Evolutionary conservation across 2,113 vertebrate species (phyloP).

Genomic region (Pygoscelis adeliae): DNA sequence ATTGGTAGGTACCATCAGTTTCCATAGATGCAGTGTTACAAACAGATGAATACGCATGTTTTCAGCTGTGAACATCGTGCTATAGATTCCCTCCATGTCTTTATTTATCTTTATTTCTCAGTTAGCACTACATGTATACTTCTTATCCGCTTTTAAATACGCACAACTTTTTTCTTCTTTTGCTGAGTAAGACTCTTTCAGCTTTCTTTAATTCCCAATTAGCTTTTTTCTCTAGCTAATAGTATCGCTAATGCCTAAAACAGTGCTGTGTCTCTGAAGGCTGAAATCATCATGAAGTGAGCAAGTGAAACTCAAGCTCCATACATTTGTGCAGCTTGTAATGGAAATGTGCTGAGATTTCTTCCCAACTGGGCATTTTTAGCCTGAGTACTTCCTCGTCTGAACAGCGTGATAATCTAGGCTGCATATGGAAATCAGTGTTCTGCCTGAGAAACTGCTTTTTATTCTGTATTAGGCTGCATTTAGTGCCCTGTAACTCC

Average conservation of each 20-base stretch:
- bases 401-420: background rate
- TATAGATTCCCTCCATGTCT: background rate
- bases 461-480: background rate
- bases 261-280: background rate
- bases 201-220: background rate
- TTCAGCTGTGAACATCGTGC: background rate
- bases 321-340: background rate
- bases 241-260: background rate
- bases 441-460: background rate
- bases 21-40: background rate
- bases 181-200: background rate
- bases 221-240: background rate
- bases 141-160: background rate
- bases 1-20: background rate
- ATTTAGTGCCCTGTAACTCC: background rate
- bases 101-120: background rate
- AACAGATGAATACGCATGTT: background rate
- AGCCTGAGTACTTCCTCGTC: background rate
- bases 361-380: background rate
- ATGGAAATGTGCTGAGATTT: background rate
- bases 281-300: background rate
- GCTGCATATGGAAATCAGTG: background rate
- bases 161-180: background rate
- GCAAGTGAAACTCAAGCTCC: background rate
- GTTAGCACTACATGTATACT: background rate